Evolutionary conservation across 2,113 vertebrate species (phyloP).

Genomic region (Eptesicus fuscus): DNA sequence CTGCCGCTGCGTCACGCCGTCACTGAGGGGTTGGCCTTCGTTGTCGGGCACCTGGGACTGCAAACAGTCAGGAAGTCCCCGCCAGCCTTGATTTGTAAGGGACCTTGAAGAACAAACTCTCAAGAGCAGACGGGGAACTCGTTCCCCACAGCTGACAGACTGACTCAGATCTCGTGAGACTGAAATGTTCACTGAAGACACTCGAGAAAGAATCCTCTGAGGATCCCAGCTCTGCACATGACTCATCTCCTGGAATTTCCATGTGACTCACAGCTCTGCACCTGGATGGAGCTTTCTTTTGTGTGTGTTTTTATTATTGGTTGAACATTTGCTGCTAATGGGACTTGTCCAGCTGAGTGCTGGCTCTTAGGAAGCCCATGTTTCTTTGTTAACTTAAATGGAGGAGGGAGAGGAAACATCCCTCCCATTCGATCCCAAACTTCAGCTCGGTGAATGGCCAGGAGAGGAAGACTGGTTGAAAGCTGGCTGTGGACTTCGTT

Average conservation of each 20-base stretch:
- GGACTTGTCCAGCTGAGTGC: conserved; percentile 65
- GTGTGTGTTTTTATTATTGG: conserved; percentile 52
- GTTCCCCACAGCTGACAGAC: conserved; percentile 65
- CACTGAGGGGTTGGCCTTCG: conserved; percentile 33
- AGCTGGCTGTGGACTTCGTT: background rate
- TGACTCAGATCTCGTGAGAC: conserved; percentile 67
- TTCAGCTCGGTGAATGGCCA: background rate
- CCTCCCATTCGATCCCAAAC: background rate
- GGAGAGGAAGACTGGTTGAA: conserved; percentile 7
- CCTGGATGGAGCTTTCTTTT: conserved; percentile 71
- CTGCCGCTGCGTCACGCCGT: background rate
- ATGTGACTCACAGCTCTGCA: conserved; percentile 76
- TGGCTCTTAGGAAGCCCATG: conserved; percentile 59
- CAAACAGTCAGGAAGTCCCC: conserved; percentile 31
- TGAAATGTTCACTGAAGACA: conserved; percentile 65
- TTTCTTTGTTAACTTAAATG: conserved; percentile 71
- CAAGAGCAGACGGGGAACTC: conserved; percentile 57
- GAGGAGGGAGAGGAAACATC: conserved; percentile 24
- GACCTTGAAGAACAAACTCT: background rate
- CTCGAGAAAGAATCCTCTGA: conserved; percentile 60
- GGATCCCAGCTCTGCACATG: conserved; percentile 63
- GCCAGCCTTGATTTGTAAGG: background rate
- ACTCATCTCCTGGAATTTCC: conserved; percentile 78
- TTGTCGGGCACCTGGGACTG: conserved; percentile 39
- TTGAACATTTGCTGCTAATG: conserved; percentile 75